phyloP scores from a whole-genome alignment of 2,797 vertebrate genomes.

The Dryobates pubescens region DNA sequence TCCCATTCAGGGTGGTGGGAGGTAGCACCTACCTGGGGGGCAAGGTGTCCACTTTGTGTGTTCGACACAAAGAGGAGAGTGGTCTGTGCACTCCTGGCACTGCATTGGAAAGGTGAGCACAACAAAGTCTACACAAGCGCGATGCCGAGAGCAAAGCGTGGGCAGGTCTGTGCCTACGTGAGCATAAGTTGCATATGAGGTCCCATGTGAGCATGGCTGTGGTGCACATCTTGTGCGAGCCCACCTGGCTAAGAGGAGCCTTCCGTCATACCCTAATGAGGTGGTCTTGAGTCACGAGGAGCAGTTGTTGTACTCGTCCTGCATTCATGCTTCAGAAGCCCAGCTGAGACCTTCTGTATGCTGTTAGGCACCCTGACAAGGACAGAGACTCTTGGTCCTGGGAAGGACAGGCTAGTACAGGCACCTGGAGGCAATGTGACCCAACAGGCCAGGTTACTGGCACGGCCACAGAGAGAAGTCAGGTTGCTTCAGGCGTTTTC shows the following conservation, averaged over 20 bases:
- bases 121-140: accelerated
- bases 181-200: neutral
- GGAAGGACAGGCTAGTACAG: neutral
- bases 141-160: accelerated
- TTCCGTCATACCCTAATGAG: neutral
- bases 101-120: neutral
- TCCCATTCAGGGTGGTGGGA: neutral
- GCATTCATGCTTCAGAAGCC: neutral
- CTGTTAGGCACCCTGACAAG: accelerated
- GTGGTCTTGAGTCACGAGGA: neutral
- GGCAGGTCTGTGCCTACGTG: neutral
- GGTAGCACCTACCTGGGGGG: neutral
- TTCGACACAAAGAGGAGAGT: accelerated
- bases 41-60: neutral
- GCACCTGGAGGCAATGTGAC: neutral
- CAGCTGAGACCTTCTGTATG: neutral
- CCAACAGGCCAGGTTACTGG: neutral
- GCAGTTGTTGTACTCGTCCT: neutral
- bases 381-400: neutral
- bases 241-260: slow-evolving; percentile 12
- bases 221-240: neutral
- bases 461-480: neutral
- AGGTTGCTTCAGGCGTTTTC: neutral
- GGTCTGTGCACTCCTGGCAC: neutral
- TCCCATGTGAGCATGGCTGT: neutral